Percentiles rank a stretch among this genome's conserved stretches.
phyloP scores from a whole-genome alignment of 92 coral and sea anemone species.

The Paragorgia papillata region DNA sequence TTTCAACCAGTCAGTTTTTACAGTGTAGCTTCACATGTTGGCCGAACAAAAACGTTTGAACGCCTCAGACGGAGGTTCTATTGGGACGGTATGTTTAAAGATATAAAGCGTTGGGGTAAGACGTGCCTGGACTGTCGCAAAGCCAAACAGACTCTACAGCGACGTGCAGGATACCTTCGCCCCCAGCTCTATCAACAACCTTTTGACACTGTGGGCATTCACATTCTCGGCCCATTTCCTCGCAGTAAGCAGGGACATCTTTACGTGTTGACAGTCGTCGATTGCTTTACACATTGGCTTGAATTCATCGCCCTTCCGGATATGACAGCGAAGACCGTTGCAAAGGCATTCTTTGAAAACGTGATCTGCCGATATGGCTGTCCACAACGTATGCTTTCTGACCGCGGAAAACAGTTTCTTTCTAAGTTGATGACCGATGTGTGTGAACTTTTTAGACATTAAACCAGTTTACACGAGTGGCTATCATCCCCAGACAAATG shows the following conservation, averaged over 20 bases:
- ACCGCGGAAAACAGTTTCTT: conserved; percentile 14
- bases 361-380: conserved; percentile 14
- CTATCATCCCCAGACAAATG: conserved; percentile 29
- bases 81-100: too few relatives aligned
- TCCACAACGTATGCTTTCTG: background rate
- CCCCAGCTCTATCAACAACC: too few relatives aligned
- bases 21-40: too few relatives aligned
- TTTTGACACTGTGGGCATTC: too few relatives aligned
- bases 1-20: too few relatives aligned
- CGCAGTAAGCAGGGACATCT: conserved; percentile 20
- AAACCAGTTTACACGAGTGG: conserved; percentile 20
- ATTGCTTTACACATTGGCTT: conserved; percentile 27
- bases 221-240: conserved; percentile 19
- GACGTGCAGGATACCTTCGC: too few relatives aligned
- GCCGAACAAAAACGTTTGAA: too few relatives aligned
- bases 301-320: conserved; percentile 13
- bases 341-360: background rate
- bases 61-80: too few relatives aligned
- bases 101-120: too few relatives aligned
- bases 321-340: background rate
- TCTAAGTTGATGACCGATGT: background rate
- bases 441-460: conserved; percentile 3
- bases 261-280: conserved; percentile 11
- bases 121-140: too few relatives aligned
- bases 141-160: too few relatives aligned